Conservation (phyloP, 2,888 invertebrate species). For the Priocnemis perturbator region DNA sequence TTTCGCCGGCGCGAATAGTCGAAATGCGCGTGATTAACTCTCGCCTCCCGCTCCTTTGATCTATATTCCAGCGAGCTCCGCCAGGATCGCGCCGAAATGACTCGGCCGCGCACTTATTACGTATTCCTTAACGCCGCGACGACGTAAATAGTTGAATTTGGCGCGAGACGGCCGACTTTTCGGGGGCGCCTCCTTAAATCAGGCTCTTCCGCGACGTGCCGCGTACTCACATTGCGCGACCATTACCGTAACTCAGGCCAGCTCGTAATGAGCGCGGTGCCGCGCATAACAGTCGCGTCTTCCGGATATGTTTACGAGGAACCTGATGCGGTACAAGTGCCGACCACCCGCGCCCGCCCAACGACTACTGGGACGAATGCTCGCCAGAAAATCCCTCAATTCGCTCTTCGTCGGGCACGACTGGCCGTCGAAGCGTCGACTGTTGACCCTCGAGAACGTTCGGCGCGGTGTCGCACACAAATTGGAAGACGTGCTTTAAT, state of each 20-base stretch:
- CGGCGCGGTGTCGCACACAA: no score
- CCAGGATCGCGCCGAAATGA: no score
- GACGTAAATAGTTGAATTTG: background rate
- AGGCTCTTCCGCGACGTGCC: constrained; percentile 35
- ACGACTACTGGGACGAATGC: no score
- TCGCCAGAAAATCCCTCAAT: background rate
- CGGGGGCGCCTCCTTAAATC: constrained; percentile 30
- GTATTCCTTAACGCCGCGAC: background rate
- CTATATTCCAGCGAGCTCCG: no score
- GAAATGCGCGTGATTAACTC: no score
- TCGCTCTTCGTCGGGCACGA: background rate
- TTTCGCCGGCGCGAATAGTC: no score
- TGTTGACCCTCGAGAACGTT: constrained; percentile 3
- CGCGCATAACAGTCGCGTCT: constrained; percentile 34
- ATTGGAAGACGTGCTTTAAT: no score
- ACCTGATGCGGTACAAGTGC: constrained; percentile 33
- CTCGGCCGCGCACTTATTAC: no score
- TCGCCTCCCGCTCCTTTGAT: no score
- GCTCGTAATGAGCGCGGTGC: constrained; percentile 24
- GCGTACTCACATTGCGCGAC: constrained; percentile 20
- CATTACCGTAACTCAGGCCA: constrained; percentile 48
- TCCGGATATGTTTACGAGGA: constrained; percentile 31
- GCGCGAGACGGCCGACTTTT: background rate
- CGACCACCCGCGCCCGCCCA: constrained; percentile 25
- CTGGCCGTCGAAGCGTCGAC: background rate